phyloP scores from a whole-genome alignment of 2,797 vertebrate species.

The Alosa sapidissima region DNA sequence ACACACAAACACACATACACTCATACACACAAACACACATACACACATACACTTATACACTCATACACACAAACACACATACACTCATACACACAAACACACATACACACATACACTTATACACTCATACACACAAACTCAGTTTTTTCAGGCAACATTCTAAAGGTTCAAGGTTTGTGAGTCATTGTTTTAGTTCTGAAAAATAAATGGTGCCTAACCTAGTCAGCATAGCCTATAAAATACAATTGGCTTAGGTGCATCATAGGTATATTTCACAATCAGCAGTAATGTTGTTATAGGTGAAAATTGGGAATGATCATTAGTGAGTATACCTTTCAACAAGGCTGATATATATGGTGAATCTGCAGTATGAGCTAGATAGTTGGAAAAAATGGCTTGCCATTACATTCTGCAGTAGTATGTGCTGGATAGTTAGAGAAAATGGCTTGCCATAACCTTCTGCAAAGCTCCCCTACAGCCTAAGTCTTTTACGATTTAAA shows the following conservation, averaged over 20 bases:
- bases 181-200: background rate
- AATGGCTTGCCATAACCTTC: background rate
- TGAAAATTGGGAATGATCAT: background rate
- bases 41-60: no score
- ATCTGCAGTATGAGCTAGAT: background rate
- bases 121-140: no score
- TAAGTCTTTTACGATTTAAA: background rate
- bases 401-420: background rate
- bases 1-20: no score
- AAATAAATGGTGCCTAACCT: background rate
- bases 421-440: background rate
- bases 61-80: no score
- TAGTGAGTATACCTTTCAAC: background rate
- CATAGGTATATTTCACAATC: background rate
- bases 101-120: no score
- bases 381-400: background rate
- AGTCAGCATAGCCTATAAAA: background rate
- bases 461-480: background rate
- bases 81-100: no score
- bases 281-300: background rate
- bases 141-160: background rate
- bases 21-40: no score
- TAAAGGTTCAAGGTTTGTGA: background rate
- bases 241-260: background rate
- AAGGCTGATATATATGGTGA: background rate